Conservation (phyloP, 2,113 vertebrate species). For the Enhydra lutris region DNA sequence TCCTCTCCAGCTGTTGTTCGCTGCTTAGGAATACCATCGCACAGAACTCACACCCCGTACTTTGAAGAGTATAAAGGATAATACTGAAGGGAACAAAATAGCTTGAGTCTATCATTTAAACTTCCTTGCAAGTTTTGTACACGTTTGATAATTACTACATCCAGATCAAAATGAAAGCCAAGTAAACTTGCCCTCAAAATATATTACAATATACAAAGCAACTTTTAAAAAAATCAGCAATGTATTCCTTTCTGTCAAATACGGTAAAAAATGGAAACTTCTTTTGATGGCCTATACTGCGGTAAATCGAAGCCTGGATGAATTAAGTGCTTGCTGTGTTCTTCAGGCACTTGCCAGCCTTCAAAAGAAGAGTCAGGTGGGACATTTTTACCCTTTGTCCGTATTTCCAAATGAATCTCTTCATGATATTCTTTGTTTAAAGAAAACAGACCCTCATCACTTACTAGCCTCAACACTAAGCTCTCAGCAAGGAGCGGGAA, state of each 20-base stretch:
- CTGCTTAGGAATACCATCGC: not conserved
- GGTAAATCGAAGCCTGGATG: slow-evolving; percentile 50
- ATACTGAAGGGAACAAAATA: slow-evolving; percentile 42
- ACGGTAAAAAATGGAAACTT: slow-evolving; percentile 63
- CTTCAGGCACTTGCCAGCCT: slow-evolving; percentile 13
- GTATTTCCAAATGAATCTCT: slow-evolving; percentile 39
- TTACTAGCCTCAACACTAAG: slow-evolving; percentile 37
- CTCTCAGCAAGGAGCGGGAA: slow-evolving; percentile 42
- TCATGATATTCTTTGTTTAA: slow-evolving; percentile 51
- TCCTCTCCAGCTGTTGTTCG: not conserved
- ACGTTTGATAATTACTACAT: slow-evolving; percentile 47
- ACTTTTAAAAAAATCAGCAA: slow-evolving; percentile 32
- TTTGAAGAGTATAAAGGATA: not conserved
- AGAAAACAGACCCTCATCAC: slow-evolving; percentile 26
- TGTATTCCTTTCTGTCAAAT: slow-evolving; percentile 46
- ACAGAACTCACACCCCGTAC: not conserved
- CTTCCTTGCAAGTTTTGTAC: slow-evolving; percentile 41
- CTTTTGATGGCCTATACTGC: slow-evolving; percentile 57
- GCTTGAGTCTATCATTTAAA: slow-evolving; percentile 6
- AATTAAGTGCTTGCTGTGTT: not conserved
- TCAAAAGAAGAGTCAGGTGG: slow-evolving; percentile 43
- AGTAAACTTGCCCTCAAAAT: slow-evolving; percentile 43
- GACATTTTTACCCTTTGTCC: slow-evolving; percentile 3
- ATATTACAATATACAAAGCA: slow-evolving; percentile 46
- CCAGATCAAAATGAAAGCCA: not conserved